Conservation (phyloP, 2,797 vertebrate species). For the Enteromius anoplus region DNA sequence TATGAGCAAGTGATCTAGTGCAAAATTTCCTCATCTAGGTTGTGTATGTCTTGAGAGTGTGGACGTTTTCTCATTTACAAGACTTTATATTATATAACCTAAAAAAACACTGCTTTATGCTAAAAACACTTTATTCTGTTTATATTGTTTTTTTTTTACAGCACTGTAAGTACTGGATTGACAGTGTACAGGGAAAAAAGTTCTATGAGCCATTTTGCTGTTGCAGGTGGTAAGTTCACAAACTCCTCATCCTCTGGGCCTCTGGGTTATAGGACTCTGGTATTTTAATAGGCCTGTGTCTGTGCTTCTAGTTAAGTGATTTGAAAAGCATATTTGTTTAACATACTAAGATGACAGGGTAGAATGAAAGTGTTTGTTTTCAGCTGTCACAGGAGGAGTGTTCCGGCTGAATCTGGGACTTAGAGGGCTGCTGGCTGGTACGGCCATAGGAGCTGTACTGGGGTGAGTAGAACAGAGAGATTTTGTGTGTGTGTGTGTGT, state of each 20-base stretch:
- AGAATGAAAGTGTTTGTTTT: conserved; percentile 16
- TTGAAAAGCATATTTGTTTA: background rate
- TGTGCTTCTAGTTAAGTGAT: background rate
- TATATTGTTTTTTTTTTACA: conserved; percentile 60
- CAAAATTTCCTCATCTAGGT: background rate
- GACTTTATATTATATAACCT: background rate
- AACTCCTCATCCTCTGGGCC: background rate
- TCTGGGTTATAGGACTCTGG: background rate
- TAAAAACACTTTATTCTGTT: background rate
- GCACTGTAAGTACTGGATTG: conserved; percentile 83
- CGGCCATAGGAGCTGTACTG: conserved; percentile 80
- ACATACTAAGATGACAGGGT: background rate
- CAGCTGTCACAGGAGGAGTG: conserved; percentile 87
- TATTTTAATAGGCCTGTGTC: background rate
- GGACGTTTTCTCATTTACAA: background rate
- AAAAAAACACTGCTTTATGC: background rate
- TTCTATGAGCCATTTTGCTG: conserved; percentile 78
- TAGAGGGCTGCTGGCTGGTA: conserved; percentile 81
- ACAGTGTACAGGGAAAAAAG: conserved; percentile 84
- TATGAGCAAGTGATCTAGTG: background rate
- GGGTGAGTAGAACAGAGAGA: conserved; percentile 78
- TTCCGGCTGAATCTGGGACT: conserved; percentile 90
- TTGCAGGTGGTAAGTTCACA: conserved; percentile 88
- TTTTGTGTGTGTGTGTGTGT: too few species aligned
- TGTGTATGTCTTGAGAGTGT: background rate